Evolutionary conservation across 2,888 invertebrate species (phyloP).

Genomic region (Microctonus brassicae): DNA sequence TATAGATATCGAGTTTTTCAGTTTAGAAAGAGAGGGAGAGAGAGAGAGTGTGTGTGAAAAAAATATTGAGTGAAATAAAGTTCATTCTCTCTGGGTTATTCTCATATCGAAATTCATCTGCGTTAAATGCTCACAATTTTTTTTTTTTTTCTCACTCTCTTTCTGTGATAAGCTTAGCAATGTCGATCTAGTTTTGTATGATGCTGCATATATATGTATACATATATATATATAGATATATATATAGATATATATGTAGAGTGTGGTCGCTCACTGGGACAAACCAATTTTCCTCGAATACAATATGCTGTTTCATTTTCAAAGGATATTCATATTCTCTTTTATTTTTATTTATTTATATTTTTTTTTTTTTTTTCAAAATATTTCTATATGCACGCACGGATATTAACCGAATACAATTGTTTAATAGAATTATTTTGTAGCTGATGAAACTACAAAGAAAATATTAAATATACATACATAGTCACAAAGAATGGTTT

Average conservation of each 20-base stretch:
- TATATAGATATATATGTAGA: too few relatives aligned
- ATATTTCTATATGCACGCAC: background rate
- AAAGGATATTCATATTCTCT: background rate
- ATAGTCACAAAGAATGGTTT: too few relatives aligned
- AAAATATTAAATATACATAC: too few relatives aligned
- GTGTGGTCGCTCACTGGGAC: background rate
- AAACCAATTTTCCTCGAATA: conserved; percentile 13
- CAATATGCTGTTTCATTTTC: background rate
- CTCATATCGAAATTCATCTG: background rate
- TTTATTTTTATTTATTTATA: background rate
- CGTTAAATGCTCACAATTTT: background rate
- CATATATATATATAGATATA: too few relatives aligned
- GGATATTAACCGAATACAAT: too few relatives aligned
- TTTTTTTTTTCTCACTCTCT: background rate
- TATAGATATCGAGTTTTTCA: background rate
- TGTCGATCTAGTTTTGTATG: conserved; percentile 13
- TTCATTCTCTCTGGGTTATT: conserved; percentile 1
- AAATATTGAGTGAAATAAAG: conserved; percentile 21
- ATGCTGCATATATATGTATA: too few relatives aligned
- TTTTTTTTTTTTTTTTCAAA: background rate
- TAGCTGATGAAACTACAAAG: too few relatives aligned
- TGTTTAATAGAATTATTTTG: too few relatives aligned
- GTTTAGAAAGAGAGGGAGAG: background rate
- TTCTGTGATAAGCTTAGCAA: background rate
- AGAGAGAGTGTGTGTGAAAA: background rate